Evolutionary conservation across 2,888 invertebrate genomes (phyloP).

Genomic region (Andrena hattorfiana): DNA sequence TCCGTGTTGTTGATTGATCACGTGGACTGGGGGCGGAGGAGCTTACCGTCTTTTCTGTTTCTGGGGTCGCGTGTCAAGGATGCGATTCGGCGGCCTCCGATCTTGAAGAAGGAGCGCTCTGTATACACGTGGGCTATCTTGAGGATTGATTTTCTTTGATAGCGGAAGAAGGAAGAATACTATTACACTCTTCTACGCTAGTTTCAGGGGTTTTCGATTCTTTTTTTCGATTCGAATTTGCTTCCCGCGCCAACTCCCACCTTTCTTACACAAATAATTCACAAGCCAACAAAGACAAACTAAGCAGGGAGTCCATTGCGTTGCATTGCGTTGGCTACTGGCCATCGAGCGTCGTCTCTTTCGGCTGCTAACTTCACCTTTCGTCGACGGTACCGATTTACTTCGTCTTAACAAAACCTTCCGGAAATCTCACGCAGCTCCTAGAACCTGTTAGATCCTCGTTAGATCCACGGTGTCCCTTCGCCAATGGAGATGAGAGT

Average conservation of each 20-base stretch:
- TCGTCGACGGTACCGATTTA: background rate
- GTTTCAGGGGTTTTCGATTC: too few species aligned
- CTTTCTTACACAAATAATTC: background rate
- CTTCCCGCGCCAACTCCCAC: background rate
- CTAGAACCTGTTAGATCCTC: background rate
- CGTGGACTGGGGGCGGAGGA: slow-evolving; percentile 42
- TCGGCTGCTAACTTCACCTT: background rate
- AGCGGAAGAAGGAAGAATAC: background rate
- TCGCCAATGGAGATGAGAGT: slow-evolving; percentile 4
- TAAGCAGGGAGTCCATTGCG: background rate
- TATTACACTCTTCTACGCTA: background rate
- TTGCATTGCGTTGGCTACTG: background rate
- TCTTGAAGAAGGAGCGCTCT: background rate
- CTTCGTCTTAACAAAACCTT: background rate
- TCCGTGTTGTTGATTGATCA: slow-evolving; percentile 67
- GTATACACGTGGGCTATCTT: background rate
- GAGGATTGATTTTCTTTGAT: background rate
- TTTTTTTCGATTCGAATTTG: too few species aligned
- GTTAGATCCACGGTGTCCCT: background rate
- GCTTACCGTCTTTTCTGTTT: slow-evolving; percentile 40
- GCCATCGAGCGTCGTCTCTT: background rate
- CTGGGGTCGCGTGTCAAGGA: slow-evolving; percentile 32
- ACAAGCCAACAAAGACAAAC: background rate
- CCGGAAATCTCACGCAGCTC: background rate
- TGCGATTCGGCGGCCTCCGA: slow-evolving; percentile 20